Percentiles rank a stretch among this genome's conserved stretches.
These are phyloP conservation scores for Lypha dubia DNA, from an alignment of 2,888 invertebrate species.

Conservation along the genomic window DNA sequence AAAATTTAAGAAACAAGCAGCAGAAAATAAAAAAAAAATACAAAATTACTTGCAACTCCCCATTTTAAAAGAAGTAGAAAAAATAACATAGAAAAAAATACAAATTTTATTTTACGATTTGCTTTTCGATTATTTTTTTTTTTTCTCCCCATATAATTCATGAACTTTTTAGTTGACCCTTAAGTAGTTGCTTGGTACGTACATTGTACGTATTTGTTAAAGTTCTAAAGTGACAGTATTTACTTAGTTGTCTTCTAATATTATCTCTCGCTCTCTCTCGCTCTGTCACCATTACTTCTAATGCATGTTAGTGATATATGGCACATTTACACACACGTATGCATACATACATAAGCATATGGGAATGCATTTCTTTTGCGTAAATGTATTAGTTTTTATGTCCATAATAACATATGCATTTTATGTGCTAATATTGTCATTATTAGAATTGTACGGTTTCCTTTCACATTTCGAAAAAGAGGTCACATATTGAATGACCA, in stretches of 20 bases:
- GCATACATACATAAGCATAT: too few species aligned
- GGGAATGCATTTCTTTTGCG: not conserved
- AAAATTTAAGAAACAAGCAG: slow-evolving; percentile 5
- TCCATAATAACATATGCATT: slow-evolving; percentile 68
- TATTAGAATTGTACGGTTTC: slow-evolving; percentile 69
- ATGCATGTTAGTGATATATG: slow-evolving; percentile 31
- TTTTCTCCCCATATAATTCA: too few species aligned
- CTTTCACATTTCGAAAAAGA: slow-evolving; percentile 59
- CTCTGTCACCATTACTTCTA: too few species aligned
- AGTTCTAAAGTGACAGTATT: slow-evolving; percentile 42
- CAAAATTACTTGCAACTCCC: slow-evolving; percentile 34
- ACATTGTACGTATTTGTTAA: not conserved
- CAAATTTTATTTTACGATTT: slow-evolving; percentile 37
- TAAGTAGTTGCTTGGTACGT: slow-evolving; percentile 54
- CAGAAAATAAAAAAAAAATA: not conserved
- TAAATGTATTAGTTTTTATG: not conserved
- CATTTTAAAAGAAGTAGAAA: slow-evolving; percentile 5
- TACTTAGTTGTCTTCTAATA: slow-evolving; percentile 36
- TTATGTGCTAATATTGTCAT: slow-evolving; percentile 71
- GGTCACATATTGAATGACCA: slow-evolving; percentile 71
- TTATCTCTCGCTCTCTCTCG: too few species aligned
- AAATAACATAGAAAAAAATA: slow-evolving; percentile 22
- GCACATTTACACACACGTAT: not conserved
- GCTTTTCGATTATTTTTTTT: too few species aligned
- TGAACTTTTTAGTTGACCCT: slow-evolving; percentile 69